Conservation (phyloP, 1,140 invertebrate species). For the Drosophila simulans region DNA sequence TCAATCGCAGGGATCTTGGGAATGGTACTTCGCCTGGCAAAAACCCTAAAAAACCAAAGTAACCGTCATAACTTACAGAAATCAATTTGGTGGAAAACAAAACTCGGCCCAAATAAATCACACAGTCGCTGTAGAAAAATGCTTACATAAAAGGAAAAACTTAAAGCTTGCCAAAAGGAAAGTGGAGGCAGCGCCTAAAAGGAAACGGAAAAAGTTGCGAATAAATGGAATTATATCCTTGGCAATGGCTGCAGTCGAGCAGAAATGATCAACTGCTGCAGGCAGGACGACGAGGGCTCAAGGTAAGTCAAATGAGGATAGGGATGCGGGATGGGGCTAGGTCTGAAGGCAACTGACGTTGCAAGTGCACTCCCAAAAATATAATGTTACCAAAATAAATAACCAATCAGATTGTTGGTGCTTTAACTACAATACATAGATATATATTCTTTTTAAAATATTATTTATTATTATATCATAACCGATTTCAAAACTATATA, state of each 20-base stretch:
- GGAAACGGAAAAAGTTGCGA: slow-evolving; percentile 44
- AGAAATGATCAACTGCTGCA: slow-evolving; percentile 51
- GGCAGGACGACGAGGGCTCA: slow-evolving; percentile 35
- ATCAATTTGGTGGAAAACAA: slow-evolving; percentile 46
- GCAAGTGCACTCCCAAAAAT: neutral
- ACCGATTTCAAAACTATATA: no score
- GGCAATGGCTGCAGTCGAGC: slow-evolving; percentile 45
- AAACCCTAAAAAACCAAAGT: slow-evolving; percentile 6
- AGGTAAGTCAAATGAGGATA: slow-evolving; percentile 27
- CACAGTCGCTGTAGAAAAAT: slow-evolving; percentile 24
- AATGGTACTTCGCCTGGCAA: neutral
- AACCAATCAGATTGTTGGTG: neutral
- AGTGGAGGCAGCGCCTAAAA: slow-evolving; percentile 7
- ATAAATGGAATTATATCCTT: slow-evolving; percentile 54
- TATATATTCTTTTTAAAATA: no score
- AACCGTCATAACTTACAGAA: slow-evolving; percentile 47
- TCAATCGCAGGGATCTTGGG: slow-evolving; percentile 15
- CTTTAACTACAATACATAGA: no score
- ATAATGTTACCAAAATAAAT: neutral
- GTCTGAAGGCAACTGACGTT: slow-evolving; percentile 8
- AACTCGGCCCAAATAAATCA: slow-evolving; percentile 43
- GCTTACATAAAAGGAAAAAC: slow-evolving; percentile 32
- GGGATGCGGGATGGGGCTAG: neutral
- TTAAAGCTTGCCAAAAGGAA: slow-evolving; percentile 37
- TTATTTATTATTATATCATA: no score